These are phyloP conservation scores for Drosophila pseudoobscura DNA, from an alignment of 1,140 invertebrate genomes.

Conservation along the genomic window DNA sequence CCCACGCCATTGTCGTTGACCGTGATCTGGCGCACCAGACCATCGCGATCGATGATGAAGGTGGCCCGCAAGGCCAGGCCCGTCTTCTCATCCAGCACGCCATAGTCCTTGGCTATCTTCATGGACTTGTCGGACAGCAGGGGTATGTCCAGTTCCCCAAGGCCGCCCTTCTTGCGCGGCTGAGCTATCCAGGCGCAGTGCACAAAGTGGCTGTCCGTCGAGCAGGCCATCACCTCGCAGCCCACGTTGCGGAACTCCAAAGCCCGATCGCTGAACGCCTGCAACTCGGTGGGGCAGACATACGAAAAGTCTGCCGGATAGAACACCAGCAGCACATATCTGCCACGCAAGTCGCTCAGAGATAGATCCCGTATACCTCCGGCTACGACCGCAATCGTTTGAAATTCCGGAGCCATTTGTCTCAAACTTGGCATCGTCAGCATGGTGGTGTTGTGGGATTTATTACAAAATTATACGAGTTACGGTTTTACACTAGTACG, in stretches of 20 bases:
- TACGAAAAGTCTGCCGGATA: constrained; percentile 98
- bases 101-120: constrained; percentile 94
- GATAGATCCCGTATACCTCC: constrained; percentile 94
- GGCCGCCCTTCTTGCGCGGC: constrained; percentile 95
- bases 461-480: neutral
- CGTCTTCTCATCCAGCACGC: constrained; percentile 95
- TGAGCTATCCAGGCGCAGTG: constrained; percentile 97
- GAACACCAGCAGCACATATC: constrained; percentile 98
- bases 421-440: constrained; percentile 47
- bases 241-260: constrained; percentile 93
- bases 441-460: neutral
- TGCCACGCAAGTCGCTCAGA: constrained; percentile 94
- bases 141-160: constrained; percentile 98
- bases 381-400: constrained; percentile 91
- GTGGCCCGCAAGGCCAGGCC: constrained; percentile 97
- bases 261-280: constrained; percentile 94
- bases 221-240: constrained; percentile 93
- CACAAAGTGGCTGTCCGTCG: constrained; percentile 94
- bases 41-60: constrained; percentile 97
- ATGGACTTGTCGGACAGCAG: constrained; percentile 96
- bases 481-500: no score
- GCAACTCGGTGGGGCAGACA: constrained; percentile 97
- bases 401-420: constrained; percentile 90
- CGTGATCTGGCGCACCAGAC: constrained; percentile 96
- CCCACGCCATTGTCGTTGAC: constrained; percentile 99